Conservation (phyloP, 2,113 vertebrate genomes). For the Hippocampus guttulatus region DNA sequence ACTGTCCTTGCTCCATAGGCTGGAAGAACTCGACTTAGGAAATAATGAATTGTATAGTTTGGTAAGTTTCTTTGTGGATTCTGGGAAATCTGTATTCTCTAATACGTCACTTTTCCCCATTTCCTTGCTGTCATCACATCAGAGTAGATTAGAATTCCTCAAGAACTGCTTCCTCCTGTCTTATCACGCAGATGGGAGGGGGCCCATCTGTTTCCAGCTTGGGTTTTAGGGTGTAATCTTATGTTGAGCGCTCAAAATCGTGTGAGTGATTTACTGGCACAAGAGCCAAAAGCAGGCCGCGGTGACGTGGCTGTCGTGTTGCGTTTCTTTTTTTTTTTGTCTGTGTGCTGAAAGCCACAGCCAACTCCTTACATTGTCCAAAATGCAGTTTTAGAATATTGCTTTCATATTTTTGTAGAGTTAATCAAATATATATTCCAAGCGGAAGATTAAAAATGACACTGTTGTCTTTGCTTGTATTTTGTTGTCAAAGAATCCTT, state of each 20-base stretch:
- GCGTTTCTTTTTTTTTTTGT: not conserved
- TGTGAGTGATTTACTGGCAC: conserved; percentile 29
- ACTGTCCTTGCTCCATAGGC: conserved; percentile 83
- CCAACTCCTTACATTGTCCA: not conserved
- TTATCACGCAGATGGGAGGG: conserved; percentile 47
- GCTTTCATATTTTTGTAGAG: not conserved
- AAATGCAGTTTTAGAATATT: not conserved
- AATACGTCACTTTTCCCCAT: conserved; percentile 9
- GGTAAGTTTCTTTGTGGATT: conserved; percentile 72
- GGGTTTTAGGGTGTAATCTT: conserved; percentile 51
- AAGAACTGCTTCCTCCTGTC: conserved; percentile 43
- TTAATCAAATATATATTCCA: not conserved
- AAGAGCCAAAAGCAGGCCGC: conserved; percentile 13
- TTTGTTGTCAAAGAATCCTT: conserved; percentile 9
- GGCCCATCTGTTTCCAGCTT: conserved; percentile 45
- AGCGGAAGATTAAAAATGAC: not conserved
- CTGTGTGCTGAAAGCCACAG: not conserved
- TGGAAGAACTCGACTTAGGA: conserved; percentile 96
- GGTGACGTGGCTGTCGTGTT: conserved; percentile 3
- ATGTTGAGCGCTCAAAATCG: conserved; percentile 23
- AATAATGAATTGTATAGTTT: conserved; percentile 94
- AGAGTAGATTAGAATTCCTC: conserved; percentile 46
- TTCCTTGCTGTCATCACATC: conserved; percentile 28
- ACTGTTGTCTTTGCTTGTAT: not conserved
- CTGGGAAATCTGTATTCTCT: conserved; percentile 2